phyloP scores from a whole-genome alignment of 2,797 vertebrate genomes.

The Momotus momota region DNA sequence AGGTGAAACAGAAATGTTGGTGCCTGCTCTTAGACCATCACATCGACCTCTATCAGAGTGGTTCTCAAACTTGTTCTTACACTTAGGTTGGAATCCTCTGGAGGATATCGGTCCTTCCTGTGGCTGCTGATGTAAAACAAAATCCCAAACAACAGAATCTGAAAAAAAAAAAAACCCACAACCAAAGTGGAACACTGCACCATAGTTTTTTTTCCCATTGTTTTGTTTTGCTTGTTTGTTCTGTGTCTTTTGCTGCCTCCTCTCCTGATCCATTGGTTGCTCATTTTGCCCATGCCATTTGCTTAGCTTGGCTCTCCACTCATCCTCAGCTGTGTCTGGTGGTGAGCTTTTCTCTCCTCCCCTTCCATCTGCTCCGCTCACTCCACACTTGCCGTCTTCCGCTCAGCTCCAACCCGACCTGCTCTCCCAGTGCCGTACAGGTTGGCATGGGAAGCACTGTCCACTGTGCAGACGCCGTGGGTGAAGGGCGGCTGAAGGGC shows the following conservation, averaged over 20 bases:
- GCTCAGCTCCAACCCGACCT: background rate
- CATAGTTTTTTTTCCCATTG: background rate
- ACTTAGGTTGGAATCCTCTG: slow-evolving; percentile 32
- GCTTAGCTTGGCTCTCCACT: slow-evolving; percentile 37
- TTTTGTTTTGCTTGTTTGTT: slow-evolving; percentile 33
- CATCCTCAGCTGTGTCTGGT: background rate
- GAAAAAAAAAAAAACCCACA: background rate
- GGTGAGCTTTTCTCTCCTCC: background rate
- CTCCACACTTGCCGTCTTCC: background rate
- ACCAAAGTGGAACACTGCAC: background rate
- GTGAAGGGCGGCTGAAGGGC: slow-evolving; percentile 8
- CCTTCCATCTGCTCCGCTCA: slow-evolving; percentile 4
- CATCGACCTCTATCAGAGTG: slow-evolving; percentile 62
- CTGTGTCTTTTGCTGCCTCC: slow-evolving; percentile 18
- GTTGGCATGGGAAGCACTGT: background rate
- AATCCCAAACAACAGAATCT: background rate
- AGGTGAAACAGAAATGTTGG: slow-evolving; percentile 31
- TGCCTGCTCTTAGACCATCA: slow-evolving; percentile 41
- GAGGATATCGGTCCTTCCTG: slow-evolving; percentile 30
- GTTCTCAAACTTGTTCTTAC: slow-evolving; percentile 66
- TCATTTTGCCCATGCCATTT: slow-evolving; percentile 5
- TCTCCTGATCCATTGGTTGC: background rate
- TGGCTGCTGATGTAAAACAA: slow-evolving; percentile 24
- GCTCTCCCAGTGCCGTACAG: background rate
- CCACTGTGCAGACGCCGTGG: background rate